Percentiles rank a stretch among this genome's conserved stretches.
Evolutionary conservation across 2,113 vertebrate species (phyloP).

Genomic region (Brienomyrus longianalis): DNA sequence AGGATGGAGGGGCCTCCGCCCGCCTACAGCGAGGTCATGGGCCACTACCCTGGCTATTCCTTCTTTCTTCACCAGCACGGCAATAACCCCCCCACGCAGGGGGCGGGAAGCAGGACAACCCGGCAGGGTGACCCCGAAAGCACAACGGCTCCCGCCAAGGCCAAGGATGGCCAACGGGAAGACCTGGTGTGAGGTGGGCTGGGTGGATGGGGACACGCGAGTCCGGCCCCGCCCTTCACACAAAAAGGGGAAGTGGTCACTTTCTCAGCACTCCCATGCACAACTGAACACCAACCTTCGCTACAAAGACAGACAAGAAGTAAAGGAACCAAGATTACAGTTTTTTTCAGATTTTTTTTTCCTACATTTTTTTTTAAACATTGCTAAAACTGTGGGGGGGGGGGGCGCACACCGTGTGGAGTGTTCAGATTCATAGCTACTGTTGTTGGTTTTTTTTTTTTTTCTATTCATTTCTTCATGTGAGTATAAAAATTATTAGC

Average conservation of each 20-base stretch:
- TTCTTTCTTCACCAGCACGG: conserved; percentile 94
- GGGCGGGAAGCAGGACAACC: conserved; percentile 69
- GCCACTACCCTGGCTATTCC: conserved; percentile 77
- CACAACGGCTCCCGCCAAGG: conserved; percentile 79
- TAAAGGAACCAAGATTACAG: conserved; percentile 63
- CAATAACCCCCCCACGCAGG: conserved; percentile 66
- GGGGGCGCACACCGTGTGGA: conserved; percentile 37
- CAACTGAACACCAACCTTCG: conserved; percentile 47
- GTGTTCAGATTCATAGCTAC: conserved; percentile 47
- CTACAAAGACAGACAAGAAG: conserved; percentile 43
- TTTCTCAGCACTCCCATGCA: conserved; percentile 59
- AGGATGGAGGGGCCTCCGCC: conserved; percentile 89
- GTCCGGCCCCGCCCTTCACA: background rate
- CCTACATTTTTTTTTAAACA: conserved; percentile 48
- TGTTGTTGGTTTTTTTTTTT: conserved; percentile 29
- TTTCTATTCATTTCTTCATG: conserved; percentile 42
- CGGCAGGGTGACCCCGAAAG: conserved; percentile 78
- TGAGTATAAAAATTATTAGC: conserved; percentile 51
- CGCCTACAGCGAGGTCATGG: conserved; percentile 94
- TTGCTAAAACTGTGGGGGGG: conserved; percentile 33
- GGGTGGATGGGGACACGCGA: background rate
- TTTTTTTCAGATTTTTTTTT: conserved; percentile 57
- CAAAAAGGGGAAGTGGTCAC: conserved; percentile 38
- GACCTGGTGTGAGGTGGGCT: conserved; percentile 69
- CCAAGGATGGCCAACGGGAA: conserved; percentile 71